Percentiles rank a stretch among this genome's conserved stretches.
Conservation (phyloP, 2,113 vertebrate species). For the Phaethornis superciliosus region DNA sequence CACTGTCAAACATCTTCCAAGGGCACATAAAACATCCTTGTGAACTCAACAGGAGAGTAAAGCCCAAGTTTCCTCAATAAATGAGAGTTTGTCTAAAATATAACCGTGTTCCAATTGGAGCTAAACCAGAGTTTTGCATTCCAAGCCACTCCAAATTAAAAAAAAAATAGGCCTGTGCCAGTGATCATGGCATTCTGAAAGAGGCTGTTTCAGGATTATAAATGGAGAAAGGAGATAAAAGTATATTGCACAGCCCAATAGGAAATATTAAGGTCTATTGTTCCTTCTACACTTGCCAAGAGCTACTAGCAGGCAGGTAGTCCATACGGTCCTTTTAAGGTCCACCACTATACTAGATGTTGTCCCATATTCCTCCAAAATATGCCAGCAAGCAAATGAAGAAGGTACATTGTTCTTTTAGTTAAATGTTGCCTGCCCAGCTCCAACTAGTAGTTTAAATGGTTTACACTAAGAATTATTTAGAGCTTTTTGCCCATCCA, state of each 20-base stretch:
- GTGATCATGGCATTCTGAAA: background rate
- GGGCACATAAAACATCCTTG: background rate
- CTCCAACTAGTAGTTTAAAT: background rate
- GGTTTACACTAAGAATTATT: background rate
- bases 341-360: background rate
- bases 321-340: accelerated
- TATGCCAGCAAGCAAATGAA: background rate
- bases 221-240: background rate
- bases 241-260: background rate
- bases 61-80: background rate
- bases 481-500: background rate
- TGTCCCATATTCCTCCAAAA: background rate
- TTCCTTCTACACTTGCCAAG: background rate
- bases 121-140: background rate
- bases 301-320: background rate
- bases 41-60: background rate
- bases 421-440: background rate
- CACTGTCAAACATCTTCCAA: background rate
- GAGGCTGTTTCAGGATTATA: background rate
- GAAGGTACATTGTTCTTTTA: background rate
- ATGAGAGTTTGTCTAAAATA: background rate
- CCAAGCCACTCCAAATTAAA: background rate
- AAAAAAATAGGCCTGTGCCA: background rate
- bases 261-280: background rate
- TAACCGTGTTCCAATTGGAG: background rate